These are phyloP conservation scores for Melitaea athalia DNA, from an alignment of 2,888 invertebrate genomes.

Conservation along the genomic window DNA sequence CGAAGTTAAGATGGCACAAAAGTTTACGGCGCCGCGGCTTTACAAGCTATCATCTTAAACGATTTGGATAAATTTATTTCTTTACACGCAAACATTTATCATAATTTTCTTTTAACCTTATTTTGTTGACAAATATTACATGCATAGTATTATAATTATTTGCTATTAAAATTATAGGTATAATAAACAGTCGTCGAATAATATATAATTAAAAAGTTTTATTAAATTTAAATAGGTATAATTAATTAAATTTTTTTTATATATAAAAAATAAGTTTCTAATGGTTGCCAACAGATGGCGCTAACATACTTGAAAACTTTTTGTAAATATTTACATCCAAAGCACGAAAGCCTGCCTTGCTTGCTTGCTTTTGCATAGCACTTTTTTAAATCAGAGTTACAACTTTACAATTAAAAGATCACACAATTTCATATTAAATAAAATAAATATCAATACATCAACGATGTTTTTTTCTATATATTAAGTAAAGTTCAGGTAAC, in stretches of 20 bases:
- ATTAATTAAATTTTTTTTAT: not conserved
- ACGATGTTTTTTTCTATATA: constrained; percentile 3
- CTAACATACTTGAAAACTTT: not conserved
- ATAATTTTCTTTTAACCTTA: too few species aligned
- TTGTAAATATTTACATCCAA: not conserved
- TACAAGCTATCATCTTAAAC: not conserved
- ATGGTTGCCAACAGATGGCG: not conserved
- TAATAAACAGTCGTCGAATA: not conserved
- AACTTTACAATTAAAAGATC: not conserved
- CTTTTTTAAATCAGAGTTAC: not conserved
- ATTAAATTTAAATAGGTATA: not conserved
- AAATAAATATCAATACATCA: not conserved
- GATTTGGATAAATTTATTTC: constrained; percentile 1
- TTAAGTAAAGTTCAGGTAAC: constrained; percentile 25
- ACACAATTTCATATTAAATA: not conserved
- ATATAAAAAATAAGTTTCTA: too few species aligned
- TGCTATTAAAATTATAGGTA: not conserved
- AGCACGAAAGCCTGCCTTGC: not conserved
- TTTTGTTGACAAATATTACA: too few species aligned
- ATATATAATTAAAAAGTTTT: not conserved
- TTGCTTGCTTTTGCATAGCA: not conserved
- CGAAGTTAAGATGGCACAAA: not conserved
- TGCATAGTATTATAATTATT: too few species aligned
- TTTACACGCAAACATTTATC: constrained; percentile 6
- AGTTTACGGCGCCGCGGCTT: not conserved